Base-by-base conservation (phyloP, 2,888 invertebrate genomes). In the Uropetala carovei region DNA sequence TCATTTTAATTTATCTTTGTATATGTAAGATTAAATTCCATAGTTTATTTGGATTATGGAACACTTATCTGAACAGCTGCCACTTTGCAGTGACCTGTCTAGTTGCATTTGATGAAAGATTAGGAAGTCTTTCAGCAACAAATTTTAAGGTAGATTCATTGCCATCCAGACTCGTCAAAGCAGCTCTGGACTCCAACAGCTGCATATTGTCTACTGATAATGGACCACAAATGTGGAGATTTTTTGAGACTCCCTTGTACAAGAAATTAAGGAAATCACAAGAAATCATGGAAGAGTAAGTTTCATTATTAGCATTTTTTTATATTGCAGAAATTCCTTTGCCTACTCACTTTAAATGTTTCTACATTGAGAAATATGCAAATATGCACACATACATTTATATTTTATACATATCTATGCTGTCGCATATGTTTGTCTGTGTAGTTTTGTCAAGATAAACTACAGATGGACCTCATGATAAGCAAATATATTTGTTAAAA, bases 171-270 rank as follows among this genome's bases (percentile, higher is more conserved):
- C 95, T 98, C 4, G 97, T 98, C 93, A 94, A 96, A 58, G 97
- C 98, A 0, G 97, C 98, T 0, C 96, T 97, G 93, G 96, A 96
- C 0, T 97, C 98, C 8, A 98, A 98, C 94, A 96, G 96, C 93
- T 96, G 96, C 75, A 96, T 97, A 85, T 95, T 97, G 94, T 96
- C 96, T 94, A 96, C 97, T 2, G 98, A 98, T 94, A 97, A 97
- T 94, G 97, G 97, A 0, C 95, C 95, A 0, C 96, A 96, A 93
- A 94, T 97, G 5, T 98, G 98, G 98, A 96, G 96, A 92, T 95
- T 96, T 93, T 96, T 97, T 93, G 96, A 97, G 93, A 98, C 98
- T 0, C 97, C 98, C 0, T 94, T 97, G 22, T 98, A 97, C 94
- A 96, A 95, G 92, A 97, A 96, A 94, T 95, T 98, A 30, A 96